Percentiles rank a stretch among this genome's conserved stretches.
Conservation (phyloP, 2,888 invertebrate species). For the Acleris cristana region DNA sequence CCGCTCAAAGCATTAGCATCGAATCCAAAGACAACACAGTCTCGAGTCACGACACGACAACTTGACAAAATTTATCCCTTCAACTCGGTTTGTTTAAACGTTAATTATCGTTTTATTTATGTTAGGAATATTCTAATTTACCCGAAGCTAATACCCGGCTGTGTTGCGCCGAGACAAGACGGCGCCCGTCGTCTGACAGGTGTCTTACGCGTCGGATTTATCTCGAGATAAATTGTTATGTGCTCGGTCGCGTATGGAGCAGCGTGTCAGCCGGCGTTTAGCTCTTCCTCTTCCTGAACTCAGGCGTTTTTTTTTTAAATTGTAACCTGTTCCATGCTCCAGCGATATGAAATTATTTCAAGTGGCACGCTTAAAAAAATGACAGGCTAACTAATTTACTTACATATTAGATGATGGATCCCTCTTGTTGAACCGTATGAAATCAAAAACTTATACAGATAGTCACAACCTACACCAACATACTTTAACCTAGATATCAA, state of each 20-base stretch:
- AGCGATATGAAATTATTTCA: neutral
- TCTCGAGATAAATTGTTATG: slow-evolving; percentile 69
- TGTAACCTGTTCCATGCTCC: neutral
- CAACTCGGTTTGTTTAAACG: slow-evolving; percentile 69
- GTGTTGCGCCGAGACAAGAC: slow-evolving; percentile 62
- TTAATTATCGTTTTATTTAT: slow-evolving; percentile 76
- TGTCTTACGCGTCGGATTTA: slow-evolving; percentile 75
- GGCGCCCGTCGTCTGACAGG: slow-evolving; percentile 74
- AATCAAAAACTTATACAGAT: too few species aligned
- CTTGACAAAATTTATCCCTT: slow-evolving; percentile 69
- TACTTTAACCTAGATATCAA: too few species aligned
- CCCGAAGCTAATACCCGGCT: slow-evolving; percentile 64
- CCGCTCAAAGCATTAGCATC: slow-evolving; percentile 18
- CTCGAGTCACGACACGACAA: slow-evolving; percentile 57
- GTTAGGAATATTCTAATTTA: slow-evolving; percentile 75
- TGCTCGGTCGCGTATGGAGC: slow-evolving; percentile 50
- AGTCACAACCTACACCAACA: too few species aligned
- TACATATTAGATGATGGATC: too few species aligned
- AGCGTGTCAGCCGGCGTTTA: slow-evolving; percentile 46
- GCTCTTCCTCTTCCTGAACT: slow-evolving; percentile 43
- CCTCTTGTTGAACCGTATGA: too few species aligned
- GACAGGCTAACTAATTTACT: too few species aligned
- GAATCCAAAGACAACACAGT: slow-evolving; percentile 50
- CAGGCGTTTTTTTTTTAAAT: neutral
- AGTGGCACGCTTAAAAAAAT: too few species aligned